Evolutionary conservation across 2,888 invertebrate species (phyloP).

Genomic region (Eilema caniola): DNA sequence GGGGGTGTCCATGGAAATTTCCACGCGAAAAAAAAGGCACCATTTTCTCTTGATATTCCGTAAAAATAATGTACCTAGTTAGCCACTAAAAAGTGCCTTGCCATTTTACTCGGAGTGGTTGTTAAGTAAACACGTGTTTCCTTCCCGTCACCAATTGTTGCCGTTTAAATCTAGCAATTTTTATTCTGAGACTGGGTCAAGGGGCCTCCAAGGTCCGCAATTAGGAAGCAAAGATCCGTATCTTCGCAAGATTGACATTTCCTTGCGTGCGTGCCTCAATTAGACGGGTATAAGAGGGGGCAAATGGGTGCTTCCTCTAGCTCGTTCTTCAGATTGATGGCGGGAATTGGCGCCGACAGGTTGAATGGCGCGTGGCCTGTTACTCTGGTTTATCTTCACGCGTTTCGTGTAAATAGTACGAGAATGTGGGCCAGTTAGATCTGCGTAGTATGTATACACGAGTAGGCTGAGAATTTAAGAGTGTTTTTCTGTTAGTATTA

Average conservation of each 20-base stretch:
- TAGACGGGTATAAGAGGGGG: conserved; percentile 45
- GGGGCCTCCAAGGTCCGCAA: conserved; percentile 35
- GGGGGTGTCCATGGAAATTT: no score
- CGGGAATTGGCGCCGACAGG: conserved; percentile 42
- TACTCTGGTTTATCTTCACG: neutral
- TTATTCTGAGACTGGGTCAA: conserved; percentile 34
- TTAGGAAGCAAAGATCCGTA: conserved; percentile 45
- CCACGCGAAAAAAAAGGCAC: no score
- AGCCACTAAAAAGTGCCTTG: neutral
- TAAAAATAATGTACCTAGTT: no score
- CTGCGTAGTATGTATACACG: neutral
- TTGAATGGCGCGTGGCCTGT: conserved; percentile 14
- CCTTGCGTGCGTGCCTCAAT: conserved; percentile 56
- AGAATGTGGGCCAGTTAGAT: neutral
- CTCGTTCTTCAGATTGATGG: conserved; percentile 38
- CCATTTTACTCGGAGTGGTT: neutral
- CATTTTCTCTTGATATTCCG: no score
- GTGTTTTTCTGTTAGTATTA: neutral
- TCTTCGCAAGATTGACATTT: conserved; percentile 61
- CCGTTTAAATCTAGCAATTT: neutral
- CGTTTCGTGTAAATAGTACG: neutral
- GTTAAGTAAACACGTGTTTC: neutral
- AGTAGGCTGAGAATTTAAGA: neutral
- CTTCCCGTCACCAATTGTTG: neutral
- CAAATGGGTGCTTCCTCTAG: conserved; percentile 68